These are phyloP conservation scores for Otocyon megalotis DNA, from an alignment of 2,113 vertebrate genomes.

Conservation along the genomic window DNA sequence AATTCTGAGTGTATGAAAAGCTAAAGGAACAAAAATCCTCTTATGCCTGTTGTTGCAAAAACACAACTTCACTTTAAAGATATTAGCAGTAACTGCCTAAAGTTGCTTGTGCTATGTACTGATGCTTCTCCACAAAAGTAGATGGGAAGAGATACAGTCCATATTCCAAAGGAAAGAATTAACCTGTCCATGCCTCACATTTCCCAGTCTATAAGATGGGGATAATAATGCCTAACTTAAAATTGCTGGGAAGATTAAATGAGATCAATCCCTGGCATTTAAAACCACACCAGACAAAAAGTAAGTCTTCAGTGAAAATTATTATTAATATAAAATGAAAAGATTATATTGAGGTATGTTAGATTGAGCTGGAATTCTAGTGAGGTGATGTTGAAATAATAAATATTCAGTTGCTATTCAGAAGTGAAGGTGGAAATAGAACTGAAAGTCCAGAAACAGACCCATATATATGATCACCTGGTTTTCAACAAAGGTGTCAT, in stretches of 20 bases:
- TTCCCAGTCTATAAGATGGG: not conserved
- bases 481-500: not conserved
- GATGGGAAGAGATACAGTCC: not conserved
- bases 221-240: not conserved
- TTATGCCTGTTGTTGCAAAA: slow-evolving; percentile 58
- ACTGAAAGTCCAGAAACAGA: not conserved
- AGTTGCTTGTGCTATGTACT: not conserved
- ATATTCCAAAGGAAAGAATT: not conserved
- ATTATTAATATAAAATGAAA: slow-evolving; percentile 21
- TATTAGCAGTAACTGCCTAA: not conserved
- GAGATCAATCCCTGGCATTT: not conserved
- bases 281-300: not conserved
- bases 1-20: slow-evolving; percentile 8
- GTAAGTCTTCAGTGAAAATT: slow-evolving; percentile 12
- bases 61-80: not conserved
- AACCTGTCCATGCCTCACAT: not conserved
- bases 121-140: slow-evolving; percentile 1
- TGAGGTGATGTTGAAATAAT: not conserved
- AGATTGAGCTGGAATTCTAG: not conserved
- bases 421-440: not conserved
- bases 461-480: not conserved
- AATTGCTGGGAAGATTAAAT: not conserved
- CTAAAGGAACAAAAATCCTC: not conserved
- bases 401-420: not conserved
- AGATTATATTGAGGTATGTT: not conserved